A percentile compares a stretch with the other conserved stretches of the same genome.
Evolutionary conservation across 1,140 invertebrate species (phyloP).

Genomic region (Aphelinus atriplicis): DNA sequence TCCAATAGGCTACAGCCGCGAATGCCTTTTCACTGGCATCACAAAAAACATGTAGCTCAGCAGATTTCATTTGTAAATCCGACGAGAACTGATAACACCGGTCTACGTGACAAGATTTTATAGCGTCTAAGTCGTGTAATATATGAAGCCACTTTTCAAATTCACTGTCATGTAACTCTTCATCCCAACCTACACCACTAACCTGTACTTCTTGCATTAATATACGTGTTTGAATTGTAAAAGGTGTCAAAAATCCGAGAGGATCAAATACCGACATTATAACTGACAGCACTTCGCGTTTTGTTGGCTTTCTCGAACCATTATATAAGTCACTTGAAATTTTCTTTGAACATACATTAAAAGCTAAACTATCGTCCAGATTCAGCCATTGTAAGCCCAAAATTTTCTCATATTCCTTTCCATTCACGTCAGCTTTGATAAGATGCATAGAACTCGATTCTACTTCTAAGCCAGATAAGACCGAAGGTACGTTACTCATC

Average conservation of each 20-base stretch:
- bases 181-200: slow-evolving; percentile 39
- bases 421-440: background rate
- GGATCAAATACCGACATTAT: slow-evolving; percentile 50
- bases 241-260: slow-evolving; percentile 42
- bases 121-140: slow-evolving; percentile 13
- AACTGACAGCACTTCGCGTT: slow-evolving; percentile 17
- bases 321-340: slow-evolving; percentile 2
- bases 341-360: slow-evolving; percentile 16
- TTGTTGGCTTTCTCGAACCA: slow-evolving; percentile 36
- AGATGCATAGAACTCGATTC: background rate
- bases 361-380: background rate
- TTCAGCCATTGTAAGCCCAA: slow-evolving; percentile 24
- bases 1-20: slow-evolving; percentile 47
- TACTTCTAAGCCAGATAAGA: background rate
- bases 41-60: slow-evolving; percentile 49
- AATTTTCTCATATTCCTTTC: background rate
- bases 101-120: background rate
- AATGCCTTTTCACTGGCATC: slow-evolving; percentile 52
- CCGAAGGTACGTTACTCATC: background rate
- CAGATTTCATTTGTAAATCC: background rate
- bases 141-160: slow-evolving; percentile 23
- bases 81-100: background rate
- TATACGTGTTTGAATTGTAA: slow-evolving; percentile 40
- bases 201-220: slow-evolving; percentile 45
- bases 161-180: slow-evolving; percentile 15